A percentile compares a stretch with the other conserved stretches of the same genome.
phyloP scores from a whole-genome alignment of 2,888 invertebrate species.

The Cryptocheilus praepositus region DNA sequence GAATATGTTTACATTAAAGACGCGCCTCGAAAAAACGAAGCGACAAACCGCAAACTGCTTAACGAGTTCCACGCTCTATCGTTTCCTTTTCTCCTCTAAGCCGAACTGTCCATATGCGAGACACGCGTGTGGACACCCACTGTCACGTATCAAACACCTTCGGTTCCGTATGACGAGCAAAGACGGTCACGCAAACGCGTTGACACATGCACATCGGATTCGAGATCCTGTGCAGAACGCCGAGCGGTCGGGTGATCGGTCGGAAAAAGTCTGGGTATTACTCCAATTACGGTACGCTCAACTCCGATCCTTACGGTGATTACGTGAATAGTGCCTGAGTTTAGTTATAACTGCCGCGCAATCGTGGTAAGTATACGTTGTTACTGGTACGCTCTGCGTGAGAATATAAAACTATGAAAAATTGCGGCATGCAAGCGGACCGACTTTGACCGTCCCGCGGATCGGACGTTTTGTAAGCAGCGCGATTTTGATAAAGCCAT shows the following conservation, averaged over 20 bases:
- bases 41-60: constrained; percentile 60
- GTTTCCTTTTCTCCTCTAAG: constrained; percentile 53
- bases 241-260: too few species aligned
- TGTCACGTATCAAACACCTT: constrained; percentile 18
- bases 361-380: too few species aligned
- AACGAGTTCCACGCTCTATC: constrained; percentile 58
- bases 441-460: background rate
- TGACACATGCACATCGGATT: too few species aligned
- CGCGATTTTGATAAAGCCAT: background rate
- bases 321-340: too few species aligned
- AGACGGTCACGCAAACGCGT: too few species aligned
- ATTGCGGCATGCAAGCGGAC: background rate
- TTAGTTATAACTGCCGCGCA: too few species aligned
- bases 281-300: too few species aligned
- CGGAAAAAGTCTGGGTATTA: too few species aligned
- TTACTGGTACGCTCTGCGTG: too few species aligned
- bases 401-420: background rate
- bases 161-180: constrained; percentile 28
- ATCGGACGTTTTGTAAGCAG: background rate
- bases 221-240: too few species aligned
- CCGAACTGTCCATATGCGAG: constrained; percentile 9
- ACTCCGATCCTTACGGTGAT: too few species aligned
- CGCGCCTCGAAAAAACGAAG: constrained; percentile 34
- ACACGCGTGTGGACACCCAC: constrained; percentile 32
- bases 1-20: constrained; percentile 68